Base-by-base conservation (phyloP, 2,113 vertebrate genomes). In the Bubo bubo region DNA sequence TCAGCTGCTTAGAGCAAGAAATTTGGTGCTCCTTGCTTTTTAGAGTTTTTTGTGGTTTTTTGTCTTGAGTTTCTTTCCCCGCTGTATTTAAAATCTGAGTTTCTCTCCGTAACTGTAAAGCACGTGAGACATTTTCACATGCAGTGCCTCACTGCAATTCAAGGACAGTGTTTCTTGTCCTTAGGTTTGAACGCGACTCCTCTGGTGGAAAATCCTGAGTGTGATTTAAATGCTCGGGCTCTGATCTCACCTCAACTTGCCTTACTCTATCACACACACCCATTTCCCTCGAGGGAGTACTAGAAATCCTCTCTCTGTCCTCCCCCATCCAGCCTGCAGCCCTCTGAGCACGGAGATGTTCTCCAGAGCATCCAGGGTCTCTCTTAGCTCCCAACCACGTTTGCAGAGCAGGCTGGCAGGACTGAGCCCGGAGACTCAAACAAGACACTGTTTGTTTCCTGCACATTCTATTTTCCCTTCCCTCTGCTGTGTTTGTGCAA, bases 271-370 rank as follows among this genome's bases (percentile, higher is more conserved):
- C 4, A 2, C 68, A 50, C 58, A 8, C 59, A 2, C 34, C 45
- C 35, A 12, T 32, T 47, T 66, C 47, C 50, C 80, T 66, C 3
- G 0, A 66, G 41, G 39, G 4, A 83, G 1, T 2, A 4, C 23
- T 17, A 7, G 45, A 59, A 89, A 63, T 49, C 56, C 39, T 66
- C 37, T 32, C 71, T 68, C 32, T 56, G 21, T 83, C 83, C 75
- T 82, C 45, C 39, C 62, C 27, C 37, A 8, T 5, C 52, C 64
- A 73, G 11, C 62, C 19, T 13, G 71, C 34, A 82, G 24, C 79
- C 28, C 62, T 47, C 66, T 0, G 0, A 59, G 80, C 10, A 1
- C 0, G 3, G 34, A 17, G 81, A 32, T 0, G 0, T 49, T 39
- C 88, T 32, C 58, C 2, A 5, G 43, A 62, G 50, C 63, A 35